Evolutionary conservation across 2,888 invertebrate genomes (phyloP), one percentile per base, ranked within the genome.

Genomic region (Achlya flavicornis): DNA sequence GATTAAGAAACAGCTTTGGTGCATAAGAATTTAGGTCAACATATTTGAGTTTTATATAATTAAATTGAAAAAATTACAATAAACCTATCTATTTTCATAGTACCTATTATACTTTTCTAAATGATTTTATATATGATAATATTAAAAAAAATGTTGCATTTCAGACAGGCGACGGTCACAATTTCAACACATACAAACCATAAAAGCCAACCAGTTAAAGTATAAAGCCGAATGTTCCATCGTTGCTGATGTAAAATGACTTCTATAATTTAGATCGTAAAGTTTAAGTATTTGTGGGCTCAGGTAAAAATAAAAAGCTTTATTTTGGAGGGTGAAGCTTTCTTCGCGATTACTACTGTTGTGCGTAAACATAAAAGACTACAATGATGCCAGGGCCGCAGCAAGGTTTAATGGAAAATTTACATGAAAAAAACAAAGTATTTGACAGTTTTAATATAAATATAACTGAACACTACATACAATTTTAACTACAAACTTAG

Each of bases 291-390:
- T 16, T 16, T 60, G n/a, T 59, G 16, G 60, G 60, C 66, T 73
- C 76, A 84, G 80, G 78, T 81, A 80, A 77, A 72, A 73, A 73
- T 76, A 83, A 87, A 87, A 86, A 85, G 73, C 78, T 85, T 83
- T 86, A 80, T 86, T 87, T 84, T 80, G 84, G 81, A 88, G 90
- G 92, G 91, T 85, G 83, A 59, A 81, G 87, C 88, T 91, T 92
- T 91, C 91, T 91, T 93, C 71, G 83, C 88, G 87, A 84, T 85
- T 86, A 84, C 84, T 86, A 83, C 83, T 88, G 86, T 91, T 89
- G 88, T 89, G 88, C 84, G 83, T 81, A 81, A 84, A 78, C 74
- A 87, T 87, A 87, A 89, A 88, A 87, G 85, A 82, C 83, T 78
- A 85, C 84, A 84, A 87, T 79, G 73, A 71, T 19, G n/a, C 65